A percentile compares a stretch with the other conserved stretches of the same genome.
Evolutionary conservation across 2,113 vertebrate species (phyloP).

Genomic region (Salminus brasiliensis): DNA sequence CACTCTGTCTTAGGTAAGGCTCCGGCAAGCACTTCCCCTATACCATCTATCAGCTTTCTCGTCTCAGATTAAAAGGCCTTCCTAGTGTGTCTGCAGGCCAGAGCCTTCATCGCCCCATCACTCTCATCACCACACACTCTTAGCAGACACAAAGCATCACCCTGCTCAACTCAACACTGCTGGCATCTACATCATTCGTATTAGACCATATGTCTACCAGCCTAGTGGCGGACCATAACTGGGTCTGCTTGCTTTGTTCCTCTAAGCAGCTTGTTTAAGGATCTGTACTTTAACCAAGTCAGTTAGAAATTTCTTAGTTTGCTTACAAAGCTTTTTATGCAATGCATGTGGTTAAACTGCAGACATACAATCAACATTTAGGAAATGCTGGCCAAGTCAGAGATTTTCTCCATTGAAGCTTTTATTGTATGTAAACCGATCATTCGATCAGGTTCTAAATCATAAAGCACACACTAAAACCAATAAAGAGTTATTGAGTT

Average conservation of each 20-base stretch:
- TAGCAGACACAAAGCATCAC: not conserved
- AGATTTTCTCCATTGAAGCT: not conserved
- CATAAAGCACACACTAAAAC: not conserved
- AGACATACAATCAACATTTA: not conserved
- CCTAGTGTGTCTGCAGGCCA: constrained; percentile 57
- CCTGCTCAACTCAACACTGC: constrained; percentile 5
- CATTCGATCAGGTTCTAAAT: not conserved
- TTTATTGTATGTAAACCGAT: not conserved
- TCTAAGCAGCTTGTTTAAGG: not conserved
- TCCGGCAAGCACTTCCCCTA: constrained; percentile 46
- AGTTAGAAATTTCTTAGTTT: not conserved
- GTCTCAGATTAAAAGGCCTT: constrained; percentile 60
- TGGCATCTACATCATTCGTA: constrained; percentile 43
- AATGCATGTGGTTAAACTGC: not conserved
- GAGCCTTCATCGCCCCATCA: constrained; percentile 50
- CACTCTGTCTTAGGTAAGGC: constrained; percentile 44
- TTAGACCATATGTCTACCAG: constrained; percentile 8
- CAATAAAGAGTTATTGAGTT: not conserved
- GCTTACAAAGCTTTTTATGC: not conserved
- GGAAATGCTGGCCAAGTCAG: not conserved
- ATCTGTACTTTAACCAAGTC: not conserved
- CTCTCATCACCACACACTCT: constrained; percentile 33
- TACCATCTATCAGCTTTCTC: constrained; percentile 62
- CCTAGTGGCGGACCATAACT: not conserved
- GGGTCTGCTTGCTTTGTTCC: not conserved